phyloP scores from a whole-genome alignment of 2,113 vertebrate species.

The Typhlomys cinereus region DNA sequence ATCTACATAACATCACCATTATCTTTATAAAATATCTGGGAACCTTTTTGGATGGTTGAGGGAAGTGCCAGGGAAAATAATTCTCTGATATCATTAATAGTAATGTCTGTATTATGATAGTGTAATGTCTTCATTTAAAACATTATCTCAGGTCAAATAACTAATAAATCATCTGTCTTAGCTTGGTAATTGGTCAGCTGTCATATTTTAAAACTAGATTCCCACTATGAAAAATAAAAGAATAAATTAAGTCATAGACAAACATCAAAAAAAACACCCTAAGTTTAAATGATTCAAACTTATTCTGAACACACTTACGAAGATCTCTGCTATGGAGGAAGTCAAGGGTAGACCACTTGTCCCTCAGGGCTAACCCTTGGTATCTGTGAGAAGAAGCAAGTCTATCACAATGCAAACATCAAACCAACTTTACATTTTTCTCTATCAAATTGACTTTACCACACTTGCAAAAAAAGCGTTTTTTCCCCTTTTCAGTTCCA shows the following conservation, averaged over 20 bases:
- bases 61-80: background rate
- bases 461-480: background rate
- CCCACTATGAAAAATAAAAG: constrained; percentile 7
- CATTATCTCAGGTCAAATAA: background rate
- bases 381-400: background rate
- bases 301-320: background rate
- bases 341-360: background rate
- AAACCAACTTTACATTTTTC: background rate
- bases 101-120: background rate
- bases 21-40: background rate
- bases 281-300: background rate
- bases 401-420: background rate
- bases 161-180: background rate
- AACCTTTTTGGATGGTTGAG: background rate
- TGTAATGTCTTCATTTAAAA: background rate
- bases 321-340: background rate
- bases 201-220: background rate
- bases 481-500: background rate
- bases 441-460: background rate
- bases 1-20: background rate
- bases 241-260: background rate
- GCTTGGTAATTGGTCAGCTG: background rate
- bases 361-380: background rate
- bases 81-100: background rate
- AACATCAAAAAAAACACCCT: background rate